A percentile compares a stretch with the other conserved stretches of the same genome.
These are phyloP conservation scores for Cephus sareptanus DNA, from an alignment of 2,888 invertebrate genomes.

Conservation along the genomic window DNA sequence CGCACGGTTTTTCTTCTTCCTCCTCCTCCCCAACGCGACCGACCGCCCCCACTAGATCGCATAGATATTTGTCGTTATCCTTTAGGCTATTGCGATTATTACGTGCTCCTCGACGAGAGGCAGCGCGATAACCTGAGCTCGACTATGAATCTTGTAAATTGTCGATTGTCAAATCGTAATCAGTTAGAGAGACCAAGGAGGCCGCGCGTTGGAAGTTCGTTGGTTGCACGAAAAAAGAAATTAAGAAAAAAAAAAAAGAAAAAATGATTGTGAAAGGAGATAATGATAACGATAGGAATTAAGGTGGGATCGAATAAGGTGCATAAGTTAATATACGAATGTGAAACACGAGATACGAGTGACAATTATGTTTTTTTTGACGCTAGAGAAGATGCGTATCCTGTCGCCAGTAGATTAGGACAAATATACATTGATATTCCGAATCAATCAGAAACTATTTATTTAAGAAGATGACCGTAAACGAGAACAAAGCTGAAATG, in stretches of 20 bases:
- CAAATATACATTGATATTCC: constrained; percentile 38
- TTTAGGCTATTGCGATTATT: not conserved
- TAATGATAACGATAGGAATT: not conserved
- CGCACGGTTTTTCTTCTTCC: not conserved
- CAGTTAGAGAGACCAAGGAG: not conserved
- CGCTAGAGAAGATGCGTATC: constrained; percentile 26
- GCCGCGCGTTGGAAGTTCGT: not conserved
- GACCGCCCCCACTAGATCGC: not conserved
- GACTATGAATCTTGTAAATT: not conserved
- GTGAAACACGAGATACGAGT: not conserved
- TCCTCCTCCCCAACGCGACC: no score
- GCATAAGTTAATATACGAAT: not conserved
- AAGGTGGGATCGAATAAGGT: not conserved
- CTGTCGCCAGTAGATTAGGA: constrained; percentile 36
- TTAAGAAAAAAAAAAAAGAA: not conserved
- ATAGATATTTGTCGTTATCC: not conserved
- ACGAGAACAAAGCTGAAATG: constrained; percentile 21
- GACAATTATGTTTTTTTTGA: constrained; percentile 2
- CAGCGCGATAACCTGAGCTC: not conserved
- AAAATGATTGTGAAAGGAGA: not conserved
- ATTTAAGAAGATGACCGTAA: constrained; percentile 39
- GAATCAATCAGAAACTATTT: constrained; percentile 42
- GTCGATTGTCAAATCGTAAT: not conserved
- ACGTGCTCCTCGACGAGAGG: not conserved
- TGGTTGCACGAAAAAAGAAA: not conserved